A percentile compares a stretch with the other conserved stretches of the same genome.
These are phyloP conservation scores for Cliona cf. orientalis DNA, from an alignment of 37 sponge, comb jelly and placozoan genomes.

Conservation along the genomic window DNA sequence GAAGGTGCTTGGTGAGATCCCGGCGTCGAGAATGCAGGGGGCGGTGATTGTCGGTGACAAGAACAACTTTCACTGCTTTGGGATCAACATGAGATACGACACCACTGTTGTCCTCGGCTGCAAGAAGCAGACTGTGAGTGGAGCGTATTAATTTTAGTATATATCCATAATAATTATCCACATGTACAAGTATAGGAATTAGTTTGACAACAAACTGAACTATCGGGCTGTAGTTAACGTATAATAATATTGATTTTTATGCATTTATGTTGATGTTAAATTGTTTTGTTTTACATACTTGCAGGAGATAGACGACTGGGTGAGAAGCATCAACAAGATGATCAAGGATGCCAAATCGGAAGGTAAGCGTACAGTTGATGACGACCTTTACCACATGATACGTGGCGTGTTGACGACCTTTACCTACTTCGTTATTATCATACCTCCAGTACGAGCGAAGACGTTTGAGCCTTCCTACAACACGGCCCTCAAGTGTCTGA, in stretches of 20 bases:
- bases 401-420: too few species aligned
- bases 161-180: neutral
- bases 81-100: constrained; percentile 25
- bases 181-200: neutral
- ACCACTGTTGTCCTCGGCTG: constrained; percentile 37
- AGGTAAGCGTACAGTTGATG: constrained; percentile 3
- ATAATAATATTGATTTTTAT: neutral
- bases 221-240: neutral
- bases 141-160: neutral
- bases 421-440: neutral
- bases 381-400: neutral
- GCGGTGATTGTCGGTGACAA: constrained; percentile 25
- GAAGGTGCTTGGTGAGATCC: constrained; percentile 25
- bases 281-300: neutral
- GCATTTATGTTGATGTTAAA: neutral
- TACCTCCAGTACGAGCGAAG: neutral
- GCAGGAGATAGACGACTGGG: constrained; percentile 54
- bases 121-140: constrained; percentile 23
- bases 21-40: constrained; percentile 5
- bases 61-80: constrained; percentile 33
- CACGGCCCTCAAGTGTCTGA: constrained; percentile 33
- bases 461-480: constrained; percentile 6
- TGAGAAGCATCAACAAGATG: constrained; percentile 28
- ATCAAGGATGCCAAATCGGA: neutral
- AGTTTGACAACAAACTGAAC: neutral